These are phyloP conservation scores for Trachops cirrhosus DNA, from an alignment of 2,797 vertebrate genomes.

Conservation along the genomic window DNA sequence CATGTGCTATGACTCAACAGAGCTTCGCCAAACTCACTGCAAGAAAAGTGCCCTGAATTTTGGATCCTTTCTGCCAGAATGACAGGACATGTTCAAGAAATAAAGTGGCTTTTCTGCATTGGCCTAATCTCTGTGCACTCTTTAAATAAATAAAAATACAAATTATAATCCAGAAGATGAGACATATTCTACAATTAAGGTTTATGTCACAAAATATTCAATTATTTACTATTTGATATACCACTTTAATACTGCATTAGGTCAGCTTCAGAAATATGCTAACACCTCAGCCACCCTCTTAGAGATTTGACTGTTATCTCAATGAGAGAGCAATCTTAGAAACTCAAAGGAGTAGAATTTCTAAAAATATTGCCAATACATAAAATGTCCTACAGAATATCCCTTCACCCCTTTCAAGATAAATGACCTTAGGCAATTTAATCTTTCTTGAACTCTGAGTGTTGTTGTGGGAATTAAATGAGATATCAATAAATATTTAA, in stretches of 20 bases:
- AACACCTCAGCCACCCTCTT: not conserved
- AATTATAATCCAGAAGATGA: conserved; percentile 33
- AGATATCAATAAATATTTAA: conserved; percentile 5
- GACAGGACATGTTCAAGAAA: not conserved
- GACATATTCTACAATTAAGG: conserved; percentile 65
- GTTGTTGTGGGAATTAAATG: not conserved
- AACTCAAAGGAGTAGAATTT: not conserved
- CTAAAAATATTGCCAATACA: not conserved
- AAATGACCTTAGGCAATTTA: not conserved
- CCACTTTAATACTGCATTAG: conserved; percentile 61
- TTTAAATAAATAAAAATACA: conserved; percentile 66
- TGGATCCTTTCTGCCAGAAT: conserved; percentile 57
- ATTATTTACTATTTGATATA: conserved; percentile 72
- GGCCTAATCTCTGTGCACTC: conserved; percentile 24
- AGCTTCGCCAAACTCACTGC: not conserved
- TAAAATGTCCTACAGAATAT: not conserved
- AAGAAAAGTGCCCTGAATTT: conserved; percentile 37
- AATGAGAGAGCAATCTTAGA: not conserved
- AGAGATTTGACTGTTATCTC: not conserved
- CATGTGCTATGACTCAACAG: conserved; percentile 45
- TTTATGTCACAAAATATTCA: conserved; percentile 72
- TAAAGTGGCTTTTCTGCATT: conserved; percentile 52
- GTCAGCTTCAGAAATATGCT: not conserved
- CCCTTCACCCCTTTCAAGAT: not conserved
- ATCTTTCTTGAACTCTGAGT: not conserved